Evolutionary conservation across 1,140 invertebrate genomes (phyloP).

Genomic region (Brevipalpus yothersi): DNA sequence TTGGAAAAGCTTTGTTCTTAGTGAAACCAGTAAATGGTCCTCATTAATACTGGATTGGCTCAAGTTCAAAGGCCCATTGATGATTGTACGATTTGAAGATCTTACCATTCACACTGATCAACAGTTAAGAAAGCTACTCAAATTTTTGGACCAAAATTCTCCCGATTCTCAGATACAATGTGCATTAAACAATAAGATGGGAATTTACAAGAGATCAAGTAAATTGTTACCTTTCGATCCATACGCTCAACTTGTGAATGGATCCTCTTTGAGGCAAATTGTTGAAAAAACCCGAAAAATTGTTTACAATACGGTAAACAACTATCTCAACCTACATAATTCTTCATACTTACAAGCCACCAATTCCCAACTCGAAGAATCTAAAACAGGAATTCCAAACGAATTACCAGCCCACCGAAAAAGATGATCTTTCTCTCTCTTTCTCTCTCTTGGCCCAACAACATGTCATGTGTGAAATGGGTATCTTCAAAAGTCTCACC

Average conservation of each 20-base stretch:
- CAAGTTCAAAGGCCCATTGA: conserved; percentile 36
- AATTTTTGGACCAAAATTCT: neutral
- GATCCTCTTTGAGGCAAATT: neutral
- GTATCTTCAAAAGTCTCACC: no score
- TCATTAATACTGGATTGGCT: conserved; percentile 39
- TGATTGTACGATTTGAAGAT: conserved; percentile 42
- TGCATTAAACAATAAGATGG: conserved; percentile 25
- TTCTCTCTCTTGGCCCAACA: no score
- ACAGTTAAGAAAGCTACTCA: conserved; percentile 26
- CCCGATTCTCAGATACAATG: conserved; percentile 21
- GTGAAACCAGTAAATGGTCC: conserved; percentile 38
- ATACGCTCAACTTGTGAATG: conserved; percentile 18
- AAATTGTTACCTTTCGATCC: conserved; percentile 37
- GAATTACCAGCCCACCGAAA: no score
- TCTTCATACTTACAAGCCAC: no score
- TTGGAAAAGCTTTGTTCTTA: conserved; percentile 39
- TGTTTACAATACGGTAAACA: neutral
- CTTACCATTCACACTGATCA: conserved; percentile 32
- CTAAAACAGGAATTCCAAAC: no score
- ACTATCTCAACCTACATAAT: neutral
- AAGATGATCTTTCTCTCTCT: no score
- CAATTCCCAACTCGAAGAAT: no score
- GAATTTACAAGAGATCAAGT: conserved; percentile 38
- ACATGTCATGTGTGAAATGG: no score
- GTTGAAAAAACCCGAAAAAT: neutral